Evolutionary conservation across 1,140 invertebrate genomes (phyloP).

Genomic region (Agrilus planipennis): DNA sequence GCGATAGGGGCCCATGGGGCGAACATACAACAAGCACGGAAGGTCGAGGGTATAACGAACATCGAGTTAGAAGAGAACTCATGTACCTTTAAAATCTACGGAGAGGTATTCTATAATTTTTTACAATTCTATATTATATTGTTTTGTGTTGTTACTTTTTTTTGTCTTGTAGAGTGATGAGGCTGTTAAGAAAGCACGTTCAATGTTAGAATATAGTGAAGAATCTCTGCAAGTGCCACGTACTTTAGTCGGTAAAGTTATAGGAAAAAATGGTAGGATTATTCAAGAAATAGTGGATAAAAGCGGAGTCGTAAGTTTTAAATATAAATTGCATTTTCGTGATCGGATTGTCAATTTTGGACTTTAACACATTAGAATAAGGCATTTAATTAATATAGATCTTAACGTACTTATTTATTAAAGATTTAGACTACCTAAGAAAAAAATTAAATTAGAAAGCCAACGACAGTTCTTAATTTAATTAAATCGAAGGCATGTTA

Average conservation of each 20-base stretch:
- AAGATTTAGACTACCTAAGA: too few relatives aligned
- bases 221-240: constrained; percentile 92
- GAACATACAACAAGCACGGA: constrained; percentile 92
- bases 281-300: constrained; percentile 99
- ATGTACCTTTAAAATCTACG: constrained; percentile 92
- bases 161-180: constrained; percentile 55
- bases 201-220: constrained; percentile 93
- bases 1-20: constrained; percentile 90
- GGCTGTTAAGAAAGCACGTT: constrained; percentile 82
- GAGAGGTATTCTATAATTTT: constrained; percentile 53
- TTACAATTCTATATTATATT: constrained; percentile 6
- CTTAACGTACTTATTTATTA: too few relatives aligned
- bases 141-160: constrained; percentile 10
- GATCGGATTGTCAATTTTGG: too few relatives aligned
- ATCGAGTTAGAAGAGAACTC: constrained; percentile 93
- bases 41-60: constrained; percentile 87
- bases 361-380: too few relatives aligned
- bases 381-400: too few relatives aligned
- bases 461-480: too few relatives aligned
- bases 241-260: constrained; percentile 91
- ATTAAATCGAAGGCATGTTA: too few relatives aligned
- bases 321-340: too few relatives aligned
- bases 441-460: too few relatives aligned
- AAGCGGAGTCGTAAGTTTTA: constrained; percentile 71
- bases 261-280: constrained; percentile 94